These are phyloP conservation scores for Pantherophis alleghaniensis DNA, from an alignment of 2,797 vertebrate genomes.

Conservation along the genomic window DNA sequence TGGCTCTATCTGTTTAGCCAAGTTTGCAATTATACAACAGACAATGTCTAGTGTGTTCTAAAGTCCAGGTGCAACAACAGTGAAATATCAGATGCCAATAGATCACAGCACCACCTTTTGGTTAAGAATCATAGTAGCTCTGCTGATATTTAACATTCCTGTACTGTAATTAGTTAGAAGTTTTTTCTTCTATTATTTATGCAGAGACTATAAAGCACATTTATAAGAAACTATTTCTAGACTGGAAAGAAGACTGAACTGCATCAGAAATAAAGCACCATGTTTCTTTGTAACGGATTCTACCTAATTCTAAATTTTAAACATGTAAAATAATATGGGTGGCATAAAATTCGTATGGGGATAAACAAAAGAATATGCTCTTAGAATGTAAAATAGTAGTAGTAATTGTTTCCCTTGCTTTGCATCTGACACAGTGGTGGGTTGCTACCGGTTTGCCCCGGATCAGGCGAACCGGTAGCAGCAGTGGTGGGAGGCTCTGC, in stretches of 20 bases:
- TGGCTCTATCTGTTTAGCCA: slow-evolving; percentile 44
- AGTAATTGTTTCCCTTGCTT: background rate
- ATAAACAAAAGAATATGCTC: background rate
- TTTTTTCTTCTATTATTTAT: background rate
- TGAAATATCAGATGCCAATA: slow-evolving; percentile 10
- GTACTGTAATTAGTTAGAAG: background rate
- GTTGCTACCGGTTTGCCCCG: no score
- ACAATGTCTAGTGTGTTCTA: slow-evolving; percentile 42
- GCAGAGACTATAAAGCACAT: background rate
- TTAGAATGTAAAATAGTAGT: background rate
- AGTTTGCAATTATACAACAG: slow-evolving; percentile 48
- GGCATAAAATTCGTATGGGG: background rate
- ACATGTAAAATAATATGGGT: background rate
- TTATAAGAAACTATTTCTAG: background rate
- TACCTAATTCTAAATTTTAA: background rate
- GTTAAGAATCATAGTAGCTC: slow-evolving; percentile 14
- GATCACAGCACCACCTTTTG: slow-evolving; percentile 46
- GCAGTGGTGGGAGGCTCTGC: no score
- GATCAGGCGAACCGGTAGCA: no score
- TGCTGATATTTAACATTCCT: background rate
- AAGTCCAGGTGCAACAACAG: slow-evolving; percentile 51
- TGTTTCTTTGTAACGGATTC: background rate
- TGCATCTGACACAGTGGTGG: background rate
- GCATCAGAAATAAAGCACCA: background rate
- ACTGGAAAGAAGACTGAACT: background rate